phyloP scores from a whole-genome alignment of 2,113 vertebrate genomes.

The Hemiscyllium ocellatum region DNA sequence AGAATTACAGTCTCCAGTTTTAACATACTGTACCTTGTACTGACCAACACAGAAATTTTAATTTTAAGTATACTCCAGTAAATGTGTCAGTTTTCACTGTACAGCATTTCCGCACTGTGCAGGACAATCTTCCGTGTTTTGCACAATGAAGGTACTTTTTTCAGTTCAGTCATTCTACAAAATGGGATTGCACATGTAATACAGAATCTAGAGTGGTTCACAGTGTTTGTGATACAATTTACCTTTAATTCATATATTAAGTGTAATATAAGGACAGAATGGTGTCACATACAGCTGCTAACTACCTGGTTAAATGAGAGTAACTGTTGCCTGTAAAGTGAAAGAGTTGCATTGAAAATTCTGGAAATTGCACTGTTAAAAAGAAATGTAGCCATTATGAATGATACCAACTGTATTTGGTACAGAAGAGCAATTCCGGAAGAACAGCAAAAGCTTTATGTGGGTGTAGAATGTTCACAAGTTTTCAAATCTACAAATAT shows the following conservation, averaged over 20 bases:
- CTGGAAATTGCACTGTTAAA: background rate
- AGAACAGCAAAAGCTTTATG: background rate
- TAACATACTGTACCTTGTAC: background rate
- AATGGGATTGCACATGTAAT: background rate
- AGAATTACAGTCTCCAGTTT: background rate
- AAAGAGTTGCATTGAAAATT: background rate
- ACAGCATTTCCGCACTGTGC: background rate
- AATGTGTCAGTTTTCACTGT: background rate
- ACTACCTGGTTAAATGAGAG: background rate
- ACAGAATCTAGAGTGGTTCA: background rate
- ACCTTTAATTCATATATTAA: conserved; percentile 4
- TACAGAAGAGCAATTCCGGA: background rate
- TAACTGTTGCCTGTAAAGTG: background rate
- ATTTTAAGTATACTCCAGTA: background rate
- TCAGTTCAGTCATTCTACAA: background rate
- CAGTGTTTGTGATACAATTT: background rate
- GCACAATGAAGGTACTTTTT: background rate
- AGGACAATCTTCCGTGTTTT: background rate
- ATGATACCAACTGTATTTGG: background rate
- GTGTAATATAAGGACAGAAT: background rate
- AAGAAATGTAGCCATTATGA: background rate
- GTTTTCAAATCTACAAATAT: background rate
- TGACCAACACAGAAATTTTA: background rate
- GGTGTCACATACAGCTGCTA: background rate
- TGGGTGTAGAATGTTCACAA: background rate